phyloP scores from a whole-genome alignment of 2,113 vertebrate species.

The Oncorhynchus gorbuscha region DNA sequence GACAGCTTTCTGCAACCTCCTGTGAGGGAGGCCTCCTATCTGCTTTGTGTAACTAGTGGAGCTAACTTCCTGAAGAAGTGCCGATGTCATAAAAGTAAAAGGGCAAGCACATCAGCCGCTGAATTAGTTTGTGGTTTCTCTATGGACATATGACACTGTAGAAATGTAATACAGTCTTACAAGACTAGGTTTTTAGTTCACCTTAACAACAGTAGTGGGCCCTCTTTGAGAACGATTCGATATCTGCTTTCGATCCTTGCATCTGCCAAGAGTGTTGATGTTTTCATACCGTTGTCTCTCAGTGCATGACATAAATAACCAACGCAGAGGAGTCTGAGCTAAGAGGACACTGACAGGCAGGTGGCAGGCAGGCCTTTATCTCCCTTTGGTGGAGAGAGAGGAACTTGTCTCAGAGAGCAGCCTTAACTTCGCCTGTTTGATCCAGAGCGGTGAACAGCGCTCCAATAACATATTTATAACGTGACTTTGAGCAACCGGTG shows the following conservation, averaged over 20 bases:
- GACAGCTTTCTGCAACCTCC: conserved; percentile 36
- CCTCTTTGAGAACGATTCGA: neutral
- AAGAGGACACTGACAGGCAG: too few species aligned
- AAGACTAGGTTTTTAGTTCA: neutral
- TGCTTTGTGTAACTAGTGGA: neutral
- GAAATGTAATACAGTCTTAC: neutral
- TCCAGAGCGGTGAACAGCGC: too few species aligned
- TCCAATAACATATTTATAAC: too few species aligned
- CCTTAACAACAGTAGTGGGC: neutral
- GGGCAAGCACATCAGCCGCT: conserved; percentile 4
- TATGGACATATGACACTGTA: neutral
- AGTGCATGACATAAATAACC: conserved; percentile 23
- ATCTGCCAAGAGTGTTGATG: conserved; percentile 15
- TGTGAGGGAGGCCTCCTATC: conserved; percentile 31
- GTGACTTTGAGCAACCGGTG: too few species aligned
- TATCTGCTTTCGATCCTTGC: neutral
- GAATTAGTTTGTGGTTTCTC: conserved; percentile 2
- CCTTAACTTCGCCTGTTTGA: conserved; percentile 3
- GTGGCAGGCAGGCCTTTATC: neutral
- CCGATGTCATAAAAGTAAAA: conserved; percentile 42
- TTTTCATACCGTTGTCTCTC: conserved; percentile 42
- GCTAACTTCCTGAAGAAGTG: conserved; percentile 33
- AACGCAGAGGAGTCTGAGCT: conserved; percentile 16
- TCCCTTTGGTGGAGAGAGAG: neutral
- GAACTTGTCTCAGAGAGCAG: neutral